A percentile compares a stretch with the other conserved stretches of the same genome.
Conservation (phyloP, 2,888 invertebrate species). For the Stictocephala bisonia region DNA sequence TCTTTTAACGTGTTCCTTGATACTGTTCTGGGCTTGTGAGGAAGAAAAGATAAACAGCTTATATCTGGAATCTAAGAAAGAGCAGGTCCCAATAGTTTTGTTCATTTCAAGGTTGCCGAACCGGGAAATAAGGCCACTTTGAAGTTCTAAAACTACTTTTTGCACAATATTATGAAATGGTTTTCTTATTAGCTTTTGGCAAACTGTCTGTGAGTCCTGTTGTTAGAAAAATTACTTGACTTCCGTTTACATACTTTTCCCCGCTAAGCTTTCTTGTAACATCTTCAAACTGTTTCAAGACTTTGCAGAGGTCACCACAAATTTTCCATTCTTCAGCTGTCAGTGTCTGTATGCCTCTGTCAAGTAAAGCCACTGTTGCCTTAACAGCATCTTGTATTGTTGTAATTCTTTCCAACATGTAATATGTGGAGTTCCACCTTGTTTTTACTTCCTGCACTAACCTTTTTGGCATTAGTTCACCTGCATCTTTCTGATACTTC, state of each 20-base stretch:
- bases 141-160: not conserved
- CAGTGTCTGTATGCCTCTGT: not conserved
- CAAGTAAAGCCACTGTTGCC: not conserved
- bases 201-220: not conserved
- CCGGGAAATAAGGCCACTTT: not conserved
- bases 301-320: conserved; percentile 22
- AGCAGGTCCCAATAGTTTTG: not conserved
- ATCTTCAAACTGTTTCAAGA: not conserved
- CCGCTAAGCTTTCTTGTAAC: not conserved
- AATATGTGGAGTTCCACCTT: conserved; percentile 58
- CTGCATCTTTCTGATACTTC: conserved; percentile 35
- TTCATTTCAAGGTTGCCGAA: not conserved
- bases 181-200: not conserved
- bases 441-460: conserved; percentile 58
- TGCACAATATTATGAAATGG: not conserved
- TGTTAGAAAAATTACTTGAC: conserved; percentile 1
- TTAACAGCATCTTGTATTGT: conserved; percentile 3
- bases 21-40: not conserved
- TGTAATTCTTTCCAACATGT: conserved; percentile 53
- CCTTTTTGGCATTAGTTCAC: conserved; percentile 50
- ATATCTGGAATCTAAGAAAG: not conserved
- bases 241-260: not conserved
- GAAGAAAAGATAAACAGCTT: not conserved
- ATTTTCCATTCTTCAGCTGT: conserved; percentile 39
- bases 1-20: not conserved